Conservation (phyloP, 1,140 invertebrate species). For the Drosophila orosa region DNA sequence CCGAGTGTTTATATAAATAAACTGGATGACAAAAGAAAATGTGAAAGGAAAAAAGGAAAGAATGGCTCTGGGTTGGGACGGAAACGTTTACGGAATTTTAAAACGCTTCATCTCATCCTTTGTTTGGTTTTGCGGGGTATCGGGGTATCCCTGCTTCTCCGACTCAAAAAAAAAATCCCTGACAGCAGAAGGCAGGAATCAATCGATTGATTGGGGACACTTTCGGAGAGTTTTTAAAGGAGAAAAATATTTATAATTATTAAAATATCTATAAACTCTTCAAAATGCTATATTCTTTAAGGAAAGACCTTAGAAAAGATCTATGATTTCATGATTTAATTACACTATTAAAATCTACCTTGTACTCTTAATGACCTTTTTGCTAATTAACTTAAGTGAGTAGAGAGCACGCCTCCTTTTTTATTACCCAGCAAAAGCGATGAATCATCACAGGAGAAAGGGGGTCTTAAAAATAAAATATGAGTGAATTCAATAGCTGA, state of each 20-base stretch:
- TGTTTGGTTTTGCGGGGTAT: slow-evolving; percentile 11
- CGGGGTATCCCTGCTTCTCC: slow-evolving; percentile 2
- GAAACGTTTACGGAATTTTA: slow-evolving; percentile 69
- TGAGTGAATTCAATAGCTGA: slow-evolving; percentile 10
- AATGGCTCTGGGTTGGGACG: slow-evolving; percentile 19
- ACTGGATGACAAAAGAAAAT: slow-evolving; percentile 58
- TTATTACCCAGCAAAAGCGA: slow-evolving; percentile 20
- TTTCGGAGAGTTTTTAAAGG: neutral
- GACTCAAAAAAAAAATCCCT: slow-evolving; percentile 29
- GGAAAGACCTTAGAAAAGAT: too few species aligned
- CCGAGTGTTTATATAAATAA: slow-evolving; percentile 50
- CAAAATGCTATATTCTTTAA: too few species aligned
- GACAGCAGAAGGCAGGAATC: slow-evolving; percentile 27
- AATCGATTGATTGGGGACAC: slow-evolving; percentile 52
- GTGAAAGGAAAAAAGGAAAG: slow-evolving; percentile 18
- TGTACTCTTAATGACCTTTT: slow-evolving; percentile 7
- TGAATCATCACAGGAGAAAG: slow-evolving; percentile 22
- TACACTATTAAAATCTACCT: slow-evolving; percentile 8
- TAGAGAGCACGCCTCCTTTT: slow-evolving; percentile 19
- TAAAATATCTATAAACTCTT: neutral
- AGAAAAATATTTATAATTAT: neutral
- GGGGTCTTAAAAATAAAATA: neutral
- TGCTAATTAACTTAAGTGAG: slow-evolving; percentile 34
- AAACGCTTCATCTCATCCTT: slow-evolving; percentile 51
- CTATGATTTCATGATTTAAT: slow-evolving; percentile 18